Evolutionary conservation across 2,797 vertebrate species (phyloP).

Genomic region (Coregonus sp.): DNA sequence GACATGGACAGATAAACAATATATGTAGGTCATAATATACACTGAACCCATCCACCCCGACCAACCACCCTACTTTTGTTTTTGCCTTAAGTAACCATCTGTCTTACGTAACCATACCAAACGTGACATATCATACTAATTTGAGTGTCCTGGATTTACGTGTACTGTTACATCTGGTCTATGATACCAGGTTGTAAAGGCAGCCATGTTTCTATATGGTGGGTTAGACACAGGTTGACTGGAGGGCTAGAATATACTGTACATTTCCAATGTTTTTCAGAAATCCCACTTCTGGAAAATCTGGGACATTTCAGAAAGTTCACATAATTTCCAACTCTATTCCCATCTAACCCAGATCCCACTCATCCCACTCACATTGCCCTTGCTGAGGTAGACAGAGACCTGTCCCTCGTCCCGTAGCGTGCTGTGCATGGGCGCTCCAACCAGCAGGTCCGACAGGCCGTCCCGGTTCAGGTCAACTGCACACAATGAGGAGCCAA

Average conservation of each 20-base stretch:
- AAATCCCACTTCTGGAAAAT: neutral
- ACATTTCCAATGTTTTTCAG: neutral
- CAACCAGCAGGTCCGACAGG: constrained; percentile 96
- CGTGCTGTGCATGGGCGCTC: constrained; percentile 96
- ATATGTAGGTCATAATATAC: neutral
- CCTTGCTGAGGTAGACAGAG: constrained; percentile 93
- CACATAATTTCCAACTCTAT: neutral
- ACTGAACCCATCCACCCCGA: neutral
- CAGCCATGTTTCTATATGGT: neutral
- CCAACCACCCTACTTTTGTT: no score
- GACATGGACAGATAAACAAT: constrained; percentile 18
- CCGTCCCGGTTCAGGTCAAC: constrained; percentile 97
- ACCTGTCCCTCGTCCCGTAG: constrained; percentile 97
- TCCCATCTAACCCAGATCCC: constrained; percentile 23
- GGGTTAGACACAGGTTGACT: neutral
- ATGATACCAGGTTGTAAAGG: neutral
- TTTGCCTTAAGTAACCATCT: no score
- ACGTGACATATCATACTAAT: no score
- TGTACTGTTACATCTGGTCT: no score
- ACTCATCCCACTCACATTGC: constrained; percentile 88
- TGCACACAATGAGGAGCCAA: constrained; percentile 99
- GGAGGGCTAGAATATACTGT: neutral
- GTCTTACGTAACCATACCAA: no score
- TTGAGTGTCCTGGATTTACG: no score
- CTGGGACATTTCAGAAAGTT: neutral